These are phyloP conservation scores for Okapia johnstoni DNA, from an alignment of 2,113 vertebrate genomes.

Conservation along the genomic window DNA sequence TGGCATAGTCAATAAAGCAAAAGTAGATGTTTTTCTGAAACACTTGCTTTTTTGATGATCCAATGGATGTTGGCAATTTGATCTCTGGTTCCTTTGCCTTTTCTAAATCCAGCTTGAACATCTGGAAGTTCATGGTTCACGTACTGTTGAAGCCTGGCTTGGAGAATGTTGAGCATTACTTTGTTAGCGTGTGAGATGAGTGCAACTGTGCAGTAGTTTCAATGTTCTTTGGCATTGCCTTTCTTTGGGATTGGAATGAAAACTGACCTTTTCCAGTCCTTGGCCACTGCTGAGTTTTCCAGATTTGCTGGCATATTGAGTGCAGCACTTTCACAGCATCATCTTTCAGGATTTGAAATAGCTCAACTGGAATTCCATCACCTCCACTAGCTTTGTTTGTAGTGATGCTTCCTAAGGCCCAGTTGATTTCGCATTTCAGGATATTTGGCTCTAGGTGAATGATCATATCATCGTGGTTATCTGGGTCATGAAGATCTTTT, in stretches of 20 bases:
- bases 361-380: neutral
- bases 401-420: neutral
- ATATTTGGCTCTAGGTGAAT: neutral
- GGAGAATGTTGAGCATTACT: neutral
- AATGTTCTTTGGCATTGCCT: neutral
- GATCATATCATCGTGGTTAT: neutral
- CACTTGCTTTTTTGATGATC: neutral
- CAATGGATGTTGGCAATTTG: neutral
- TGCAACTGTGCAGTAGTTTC: rapidly evolving
- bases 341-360: neutral
- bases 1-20: neutral
- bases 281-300: neutral
- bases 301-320: neutral
- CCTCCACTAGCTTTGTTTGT: neutral
- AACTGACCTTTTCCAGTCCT: neutral
- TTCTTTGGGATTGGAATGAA: neutral
- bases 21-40: neutral
- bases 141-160: neutral
- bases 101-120: neutral
- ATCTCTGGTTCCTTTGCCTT: neutral
- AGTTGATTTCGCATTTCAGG: neutral
- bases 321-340: neutral
- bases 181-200: neutral
- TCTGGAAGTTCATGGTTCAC: neutral
- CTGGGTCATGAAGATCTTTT: neutral